Percentiles rank a stretch among this genome's conserved stretches.
Evolutionary conservation across 2,888 invertebrate genomes (phyloP).

Genomic region (Halictus quadricinctus): DNA sequence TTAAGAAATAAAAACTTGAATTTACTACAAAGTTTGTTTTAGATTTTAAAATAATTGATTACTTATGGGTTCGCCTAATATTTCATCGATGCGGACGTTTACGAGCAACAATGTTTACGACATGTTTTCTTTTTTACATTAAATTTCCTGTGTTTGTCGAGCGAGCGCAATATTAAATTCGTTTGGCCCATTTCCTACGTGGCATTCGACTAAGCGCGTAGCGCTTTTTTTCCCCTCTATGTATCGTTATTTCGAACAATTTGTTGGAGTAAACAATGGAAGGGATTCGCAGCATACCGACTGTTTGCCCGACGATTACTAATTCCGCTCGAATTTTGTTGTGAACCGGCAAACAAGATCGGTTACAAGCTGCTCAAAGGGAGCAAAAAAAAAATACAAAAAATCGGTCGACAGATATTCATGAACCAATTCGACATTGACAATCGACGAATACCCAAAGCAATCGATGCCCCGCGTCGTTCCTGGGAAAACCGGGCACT

Average conservation of each 20-base stretch:
- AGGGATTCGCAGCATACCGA: neutral
- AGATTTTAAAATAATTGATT: too few species aligned
- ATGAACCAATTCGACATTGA: neutral
- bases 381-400: neutral
- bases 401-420: neutral
- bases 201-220: neutral
- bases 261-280: neutral
- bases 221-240: neutral
- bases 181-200: neutral
- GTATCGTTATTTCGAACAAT: neutral
- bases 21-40: too few species aligned
- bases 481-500: neutral
- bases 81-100: neutral
- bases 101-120: too few species aligned
- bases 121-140: neutral
- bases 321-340: neutral
- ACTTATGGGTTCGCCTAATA: neutral
- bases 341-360: neutral
- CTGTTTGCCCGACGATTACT: neutral
- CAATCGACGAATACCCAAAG: neutral
- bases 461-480: neutral
- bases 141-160: neutral
- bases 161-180: neutral
- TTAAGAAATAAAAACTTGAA: too few species aligned
- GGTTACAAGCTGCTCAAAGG: neutral